Evolutionary conservation across 2,888 invertebrate species (phyloP).

Genomic region (Aphidoletes aphidimyza): DNA sequence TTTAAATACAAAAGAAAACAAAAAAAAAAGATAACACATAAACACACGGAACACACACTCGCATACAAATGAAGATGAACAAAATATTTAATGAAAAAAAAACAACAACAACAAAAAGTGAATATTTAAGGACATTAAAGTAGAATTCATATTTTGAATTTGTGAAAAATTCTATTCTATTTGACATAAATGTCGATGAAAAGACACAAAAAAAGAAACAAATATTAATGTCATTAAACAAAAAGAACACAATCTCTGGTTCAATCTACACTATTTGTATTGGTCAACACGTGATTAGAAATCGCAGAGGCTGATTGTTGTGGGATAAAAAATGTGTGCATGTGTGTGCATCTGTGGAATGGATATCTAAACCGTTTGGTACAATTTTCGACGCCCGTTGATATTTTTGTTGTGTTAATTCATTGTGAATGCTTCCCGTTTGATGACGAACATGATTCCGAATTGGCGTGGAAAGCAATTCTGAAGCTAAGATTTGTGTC

Average conservation of each 20-base stretch:
- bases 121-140: background rate
- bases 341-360: too few species aligned
- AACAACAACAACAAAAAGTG: too few species aligned
- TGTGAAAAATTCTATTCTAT: background rate
- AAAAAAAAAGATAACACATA: background rate
- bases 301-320: background rate
- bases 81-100: background rate
- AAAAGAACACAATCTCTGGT: background rate
- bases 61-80: background rate
- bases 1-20: background rate
- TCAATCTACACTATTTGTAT: background rate
- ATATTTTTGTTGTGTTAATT: constrained; percentile 20
- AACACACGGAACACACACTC: background rate
- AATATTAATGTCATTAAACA: too few species aligned
- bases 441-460: background rate
- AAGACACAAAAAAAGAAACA: too few species aligned
- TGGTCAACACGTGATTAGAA: background rate
- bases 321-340: background rate
- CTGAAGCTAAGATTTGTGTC: background rate
- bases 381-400: constrained; percentile 9
- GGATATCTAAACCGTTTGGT: background rate
- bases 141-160: background rate
- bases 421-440: background rate
- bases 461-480: background rate
- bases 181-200: background rate